Percentiles rank a stretch among this genome's conserved stretches.
phyloP scores from a whole-genome alignment of 2,113 vertebrate genomes.

The Atherinomorus stipes region DNA sequence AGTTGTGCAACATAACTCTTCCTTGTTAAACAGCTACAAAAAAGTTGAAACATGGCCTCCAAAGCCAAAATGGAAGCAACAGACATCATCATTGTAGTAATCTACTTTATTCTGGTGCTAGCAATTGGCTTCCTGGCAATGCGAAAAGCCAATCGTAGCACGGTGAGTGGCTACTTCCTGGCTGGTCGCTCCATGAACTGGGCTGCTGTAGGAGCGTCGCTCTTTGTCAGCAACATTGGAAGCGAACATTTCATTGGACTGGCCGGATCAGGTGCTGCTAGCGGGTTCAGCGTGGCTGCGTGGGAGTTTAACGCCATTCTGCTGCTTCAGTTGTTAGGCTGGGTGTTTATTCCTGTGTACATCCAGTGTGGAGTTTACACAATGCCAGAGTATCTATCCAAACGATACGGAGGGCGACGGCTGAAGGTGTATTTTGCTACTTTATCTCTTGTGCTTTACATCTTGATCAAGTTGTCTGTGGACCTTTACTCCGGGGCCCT shows the following conservation, averaged over 20 bases:
- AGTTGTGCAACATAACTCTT: no score
- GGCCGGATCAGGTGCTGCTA: conserved; percentile 94
- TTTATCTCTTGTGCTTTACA: conserved; percentile 92
- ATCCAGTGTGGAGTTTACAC: conserved; percentile 93
- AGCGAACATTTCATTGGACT: conserved; percentile 98
- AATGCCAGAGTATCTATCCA: conserved; percentile 97
- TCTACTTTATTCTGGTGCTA: conserved; percentile 94
- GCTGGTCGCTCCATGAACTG: conserved; percentile 97
- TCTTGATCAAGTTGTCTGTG: conserved; percentile 97
- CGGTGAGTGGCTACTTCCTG: conserved; percentile 95
- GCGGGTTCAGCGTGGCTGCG: conserved; percentile 93
- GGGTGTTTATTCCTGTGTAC: conserved; percentile 97
- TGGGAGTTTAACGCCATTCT: conserved; percentile 96
- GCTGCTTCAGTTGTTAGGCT: conserved; percentile 94
- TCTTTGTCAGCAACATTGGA: conserved; percentile 99
- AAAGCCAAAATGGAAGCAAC: conserved; percentile 85
- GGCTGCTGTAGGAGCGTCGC: conserved; percentile 92
- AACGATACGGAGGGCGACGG: conserved; percentile 92
- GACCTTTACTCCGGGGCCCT: conserved; percentile 96
- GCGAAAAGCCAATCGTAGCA: conserved; percentile 93
- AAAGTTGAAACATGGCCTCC: conserved; percentile 36
- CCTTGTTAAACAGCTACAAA: not conserved
- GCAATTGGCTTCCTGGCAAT: conserved; percentile 92
- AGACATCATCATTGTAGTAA: conserved; percentile 90
- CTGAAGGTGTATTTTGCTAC: conserved; percentile 94